Evolutionary conservation across 2,888 invertebrate species (phyloP).

Genomic region (Alviniconcha strummeri): DNA sequence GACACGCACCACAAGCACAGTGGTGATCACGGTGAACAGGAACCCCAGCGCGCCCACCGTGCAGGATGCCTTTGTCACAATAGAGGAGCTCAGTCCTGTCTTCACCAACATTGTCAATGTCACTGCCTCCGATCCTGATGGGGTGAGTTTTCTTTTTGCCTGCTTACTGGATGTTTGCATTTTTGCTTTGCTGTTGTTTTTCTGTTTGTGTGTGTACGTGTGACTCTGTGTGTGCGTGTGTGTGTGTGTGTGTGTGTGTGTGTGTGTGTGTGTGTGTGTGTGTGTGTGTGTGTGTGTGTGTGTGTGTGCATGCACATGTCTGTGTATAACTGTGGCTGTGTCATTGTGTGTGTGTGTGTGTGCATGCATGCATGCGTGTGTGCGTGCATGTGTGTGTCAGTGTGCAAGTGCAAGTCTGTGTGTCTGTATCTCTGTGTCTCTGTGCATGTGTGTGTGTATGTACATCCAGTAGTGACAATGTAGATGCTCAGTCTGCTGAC

Average conservation of each 20-base stretch:
- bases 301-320: no score
- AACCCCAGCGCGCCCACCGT: slow-evolving; percentile 66
- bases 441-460: neutral
- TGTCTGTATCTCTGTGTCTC: neutral
- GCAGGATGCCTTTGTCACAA: slow-evolving; percentile 39
- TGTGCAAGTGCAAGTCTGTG: neutral
- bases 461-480: neutral
- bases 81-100: slow-evolving; percentile 57
- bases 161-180: no score
- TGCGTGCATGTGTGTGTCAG: neutral
- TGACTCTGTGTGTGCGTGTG: no score
- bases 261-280: no score
- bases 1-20: slow-evolving; percentile 52
- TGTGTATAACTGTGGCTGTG: neutral
- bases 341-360: neutral
- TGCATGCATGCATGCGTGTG: slow-evolving; percentile 2
- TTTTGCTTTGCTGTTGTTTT: no score
- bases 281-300: no score
- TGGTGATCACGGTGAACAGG: slow-evolving; percentile 56
- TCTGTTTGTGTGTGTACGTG: no score
- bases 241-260: no score
- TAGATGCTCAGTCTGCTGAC: neutral
- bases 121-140: slow-evolving; percentile 61
- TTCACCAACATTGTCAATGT: slow-evolving; percentile 54
- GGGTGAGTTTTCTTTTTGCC: slow-evolving; percentile 38